Percentiles rank a stretch among this genome's conserved stretches.
Conservation (phyloP, 35 echinoderm and acorn worm species). For the Heliocidaris erythrogramma region DNA sequence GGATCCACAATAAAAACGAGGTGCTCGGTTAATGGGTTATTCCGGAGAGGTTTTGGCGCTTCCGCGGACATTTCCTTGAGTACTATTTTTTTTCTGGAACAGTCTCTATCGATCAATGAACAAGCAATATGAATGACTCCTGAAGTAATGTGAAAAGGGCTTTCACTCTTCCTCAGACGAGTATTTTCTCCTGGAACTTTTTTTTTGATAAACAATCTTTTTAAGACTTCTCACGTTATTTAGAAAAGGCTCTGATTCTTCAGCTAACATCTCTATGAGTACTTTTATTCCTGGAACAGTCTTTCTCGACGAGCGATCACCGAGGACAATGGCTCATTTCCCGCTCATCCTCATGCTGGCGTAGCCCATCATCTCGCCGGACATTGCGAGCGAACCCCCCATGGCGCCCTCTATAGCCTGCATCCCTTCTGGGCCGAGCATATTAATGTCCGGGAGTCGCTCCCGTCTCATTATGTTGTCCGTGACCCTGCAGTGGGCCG, state of each 20-base stretch:
- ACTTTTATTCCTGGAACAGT: not conserved
- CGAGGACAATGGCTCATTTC: not conserved
- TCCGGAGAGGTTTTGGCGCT: not conserved
- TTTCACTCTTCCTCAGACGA: no score
- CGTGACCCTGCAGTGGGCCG: slow-evolving; percentile 23
- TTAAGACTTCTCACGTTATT: no score
- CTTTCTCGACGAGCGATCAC: not conserved
- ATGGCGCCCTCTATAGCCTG: slow-evolving; percentile 6
- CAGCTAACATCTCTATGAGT: not conserved
- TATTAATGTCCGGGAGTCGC: not conserved
- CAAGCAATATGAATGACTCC: not conserved
- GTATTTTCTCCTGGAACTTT: no score
- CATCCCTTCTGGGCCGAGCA: not conserved
- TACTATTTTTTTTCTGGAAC: not conserved
- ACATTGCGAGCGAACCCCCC: not conserved
- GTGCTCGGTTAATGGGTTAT: not conserved
- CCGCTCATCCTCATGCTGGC: not conserved
- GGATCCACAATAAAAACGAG: not conserved
- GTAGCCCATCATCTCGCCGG: slow-evolving; percentile 21
- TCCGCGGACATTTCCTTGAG: not conserved
- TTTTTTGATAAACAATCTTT: no score
- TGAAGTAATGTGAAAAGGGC: no score
- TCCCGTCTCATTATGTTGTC: slow-evolving; percentile 54
- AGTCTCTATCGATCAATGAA: not conserved
- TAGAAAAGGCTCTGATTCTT: not conserved